A percentile compares a stretch with the other conserved stretches of the same genome.
Evolutionary conservation across 2,888 invertebrate genomes (phyloP).

Genomic region (Bellardia pandia): DNA sequence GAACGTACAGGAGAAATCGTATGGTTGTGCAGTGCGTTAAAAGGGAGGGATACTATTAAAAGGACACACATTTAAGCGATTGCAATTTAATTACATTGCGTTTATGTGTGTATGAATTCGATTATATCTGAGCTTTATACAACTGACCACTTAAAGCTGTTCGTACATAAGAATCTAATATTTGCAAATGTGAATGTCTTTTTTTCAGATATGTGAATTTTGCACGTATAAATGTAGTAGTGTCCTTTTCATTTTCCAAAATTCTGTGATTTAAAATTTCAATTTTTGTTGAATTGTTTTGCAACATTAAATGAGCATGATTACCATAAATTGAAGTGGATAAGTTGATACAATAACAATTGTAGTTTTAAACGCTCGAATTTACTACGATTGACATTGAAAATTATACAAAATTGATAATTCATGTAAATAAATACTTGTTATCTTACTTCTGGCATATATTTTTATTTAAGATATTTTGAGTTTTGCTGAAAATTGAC

Average conservation of each 20-base stretch:
- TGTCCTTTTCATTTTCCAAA: not conserved
- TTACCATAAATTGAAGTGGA: conserved; percentile 14
- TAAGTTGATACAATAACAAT: conserved; percentile 22
- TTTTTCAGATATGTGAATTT: not conserved
- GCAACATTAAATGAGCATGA: conserved; percentile 1
- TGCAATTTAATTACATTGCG: not conserved
- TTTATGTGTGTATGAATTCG: conserved; percentile 1
- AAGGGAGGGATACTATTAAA: not conserved
- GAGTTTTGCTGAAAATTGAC: not conserved
- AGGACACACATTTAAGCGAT: not conserved
- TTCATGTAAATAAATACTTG: conserved; percentile 10
- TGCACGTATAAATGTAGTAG: not conserved
- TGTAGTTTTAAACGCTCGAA: not conserved
- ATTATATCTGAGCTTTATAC: conserved; percentile 32
- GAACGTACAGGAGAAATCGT: not conserved
- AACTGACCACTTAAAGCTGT: conserved; percentile 34
- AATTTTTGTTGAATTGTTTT: conserved; percentile 3
- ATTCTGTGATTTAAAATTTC: not conserved
- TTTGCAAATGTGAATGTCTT: not conserved
- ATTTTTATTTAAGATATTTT: conserved; percentile 1
- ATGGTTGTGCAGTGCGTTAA: not conserved
- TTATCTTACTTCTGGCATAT: not conserved
- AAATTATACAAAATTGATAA: conserved; percentile 12
- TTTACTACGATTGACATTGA: not conserved
- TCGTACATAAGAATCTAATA: conserved; percentile 2